These are phyloP conservation scores for Silurus meridionalis DNA, from an alignment of 2,113 vertebrate genomes.

Conservation along the genomic window DNA sequence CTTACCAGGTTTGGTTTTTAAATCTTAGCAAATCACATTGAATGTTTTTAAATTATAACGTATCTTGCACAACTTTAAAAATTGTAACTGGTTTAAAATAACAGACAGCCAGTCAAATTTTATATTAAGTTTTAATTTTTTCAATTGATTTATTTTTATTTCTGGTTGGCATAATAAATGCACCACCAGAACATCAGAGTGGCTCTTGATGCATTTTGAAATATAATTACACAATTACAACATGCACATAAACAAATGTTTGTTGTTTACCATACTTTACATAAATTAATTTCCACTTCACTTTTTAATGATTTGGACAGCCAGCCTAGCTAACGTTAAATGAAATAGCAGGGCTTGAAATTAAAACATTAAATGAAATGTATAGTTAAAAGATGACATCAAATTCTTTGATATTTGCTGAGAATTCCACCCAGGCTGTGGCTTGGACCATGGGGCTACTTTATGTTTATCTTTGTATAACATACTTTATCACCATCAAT, in stretches of 20 bases:
- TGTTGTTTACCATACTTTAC: background rate
- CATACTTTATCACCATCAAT: background rate
- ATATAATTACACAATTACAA: too few species aligned
- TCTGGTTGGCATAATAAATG: background rate
- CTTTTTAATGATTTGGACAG: too few species aligned
- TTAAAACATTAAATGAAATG: too few species aligned
- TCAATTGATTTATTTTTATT: too few species aligned
- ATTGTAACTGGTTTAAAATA: background rate
- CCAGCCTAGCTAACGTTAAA: background rate
- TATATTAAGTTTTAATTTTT: background rate
- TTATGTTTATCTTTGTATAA: background rate
- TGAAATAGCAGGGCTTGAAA: background rate
- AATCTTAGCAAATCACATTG: background rate
- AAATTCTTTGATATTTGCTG: background rate
- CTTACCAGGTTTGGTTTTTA: slow-evolving; percentile 19
- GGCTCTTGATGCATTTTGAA: background rate
- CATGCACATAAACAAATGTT: background rate
- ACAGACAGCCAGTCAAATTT: background rate
- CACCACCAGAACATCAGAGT: background rate
- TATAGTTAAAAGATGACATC: background rate
- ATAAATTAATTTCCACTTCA: too few species aligned
- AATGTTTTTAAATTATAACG: too few species aligned
- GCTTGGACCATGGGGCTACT: background rate
- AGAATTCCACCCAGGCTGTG: background rate
- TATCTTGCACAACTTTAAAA: background rate